Evolutionary conservation across 2,113 vertebrate species (phyloP), one percentile per base, ranked within the genome.

Genomic region (Cynoglossus semilaevis): DNA sequence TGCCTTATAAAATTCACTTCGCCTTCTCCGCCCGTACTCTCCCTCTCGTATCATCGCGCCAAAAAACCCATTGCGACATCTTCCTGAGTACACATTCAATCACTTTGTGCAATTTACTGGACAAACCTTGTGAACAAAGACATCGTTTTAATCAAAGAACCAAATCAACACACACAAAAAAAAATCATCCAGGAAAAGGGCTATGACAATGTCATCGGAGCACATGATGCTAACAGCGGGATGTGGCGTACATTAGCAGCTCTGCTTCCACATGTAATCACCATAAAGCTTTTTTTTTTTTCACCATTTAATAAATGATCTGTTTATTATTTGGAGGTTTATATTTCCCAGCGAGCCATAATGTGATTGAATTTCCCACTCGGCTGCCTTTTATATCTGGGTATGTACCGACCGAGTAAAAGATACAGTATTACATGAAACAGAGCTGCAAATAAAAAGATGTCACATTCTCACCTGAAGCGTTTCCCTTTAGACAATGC

Each of bases 401-500:
- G 47, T 40, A 35, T 22, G 13, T 43, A 50, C 60, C 41, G 51
- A 58, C 14, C n/a, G 58, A 54, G 29, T 15, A 64, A 52, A n/a
- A 70, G 58, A 72, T 63, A 37, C 43, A 7, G 43, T 41, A 9
- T 11, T 13, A 14, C 4, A 72, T 60, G 62, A 54, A 64, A 73
- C 50, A n/a, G 55, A 48, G 64, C 58, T 19, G 43, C 53, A 62
- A 76, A 77, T 73, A 44, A 76, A 51, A 59, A 22, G 46, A 55
- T 53, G 45, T 50, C 54, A 38, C 51, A 44, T 58, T 49, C 57
- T 73, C 77, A 90, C 89, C 90, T 91, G 86, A 87, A 88, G 81
- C 78, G 85, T 82, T 90, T 92, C 57, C 78, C 87, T 72, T 80
- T 84, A 17, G 86, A 79, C 63, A 82, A 78, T 1, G 69, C 79